Evolutionary conservation across 2,888 invertebrate genomes (phyloP), one percentile per base, ranked within the genome.

Genomic region (Drosophila subquinaria): DNA sequence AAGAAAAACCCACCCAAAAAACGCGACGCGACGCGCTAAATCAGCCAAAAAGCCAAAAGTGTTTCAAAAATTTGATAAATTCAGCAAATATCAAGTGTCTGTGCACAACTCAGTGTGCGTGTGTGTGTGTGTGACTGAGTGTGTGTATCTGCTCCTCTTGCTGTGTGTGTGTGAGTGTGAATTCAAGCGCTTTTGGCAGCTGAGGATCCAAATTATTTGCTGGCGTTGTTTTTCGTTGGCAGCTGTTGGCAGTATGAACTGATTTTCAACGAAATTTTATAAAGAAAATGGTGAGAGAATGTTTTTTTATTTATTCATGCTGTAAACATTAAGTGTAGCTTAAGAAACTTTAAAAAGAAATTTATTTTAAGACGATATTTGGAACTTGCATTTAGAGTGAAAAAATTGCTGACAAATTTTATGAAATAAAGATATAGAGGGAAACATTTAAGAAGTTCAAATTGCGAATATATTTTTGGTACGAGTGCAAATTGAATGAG

Each of bases 211-310:
- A 61, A 78, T 71, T 45, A 27, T 70, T 73, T 72, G 88, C 83
- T 86, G 77, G 80, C 75, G 76, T 77, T 75, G 70, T 70, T 80
- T 69, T 72, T 83, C 79, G 82, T 79, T 88, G 79, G 79, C 91
- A 89, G 87, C 91, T 90, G 89, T 80, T 89, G 80, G 81, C 84
- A 90, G 82, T 76, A 90, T 90, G 91, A 81, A 83, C 76, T 90
- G 90, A 90, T 88, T 88, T 89, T 79, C 69, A 78, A 73, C 81
- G 82, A 79, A 68, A 71, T 79, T 80, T 78, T 38, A 73, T 69
- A 66, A 80, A 90, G 73, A 88, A 82, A 88, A 90, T 90, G 90
- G 90, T 90, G 66, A 90, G 90, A 69, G 59, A 40, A 51, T 15
- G 5, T 33, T 76, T 71, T 78, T 75, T 40, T n/a, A 3, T 15